A percentile compares a stretch with the other conserved stretches of the same genome.
These are phyloP conservation scores for Forpus xanthops DNA, from an alignment of 2,797 vertebrate species.

Conservation along the genomic window DNA sequence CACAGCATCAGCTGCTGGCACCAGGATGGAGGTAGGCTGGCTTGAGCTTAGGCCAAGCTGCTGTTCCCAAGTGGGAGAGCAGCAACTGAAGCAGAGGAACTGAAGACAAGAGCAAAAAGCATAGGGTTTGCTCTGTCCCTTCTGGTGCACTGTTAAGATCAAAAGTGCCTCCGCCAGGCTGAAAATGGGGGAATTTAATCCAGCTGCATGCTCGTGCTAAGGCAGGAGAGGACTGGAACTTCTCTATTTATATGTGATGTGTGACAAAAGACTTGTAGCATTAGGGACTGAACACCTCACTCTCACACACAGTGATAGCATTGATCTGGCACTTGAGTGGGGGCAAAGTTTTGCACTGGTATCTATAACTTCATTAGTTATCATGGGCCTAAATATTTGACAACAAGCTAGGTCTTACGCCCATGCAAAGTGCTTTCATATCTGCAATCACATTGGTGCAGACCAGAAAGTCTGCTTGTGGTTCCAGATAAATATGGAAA, in stretches of 20 bases:
- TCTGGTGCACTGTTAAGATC: not conserved
- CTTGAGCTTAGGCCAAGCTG: not conserved
- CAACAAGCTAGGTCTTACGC: not conserved
- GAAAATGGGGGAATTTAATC: not conserved
- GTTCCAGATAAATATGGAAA: conserved; percentile 16
- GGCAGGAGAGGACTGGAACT: not conserved
- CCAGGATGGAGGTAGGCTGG: not conserved
- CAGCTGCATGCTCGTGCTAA: not conserved
- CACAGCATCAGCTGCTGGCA: not conserved
- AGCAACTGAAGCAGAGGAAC: not conserved
- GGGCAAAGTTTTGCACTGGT: not conserved
- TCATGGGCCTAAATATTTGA: not conserved
- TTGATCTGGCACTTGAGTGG: not conserved
- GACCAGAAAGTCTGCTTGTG: not conserved
- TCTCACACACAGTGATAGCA: not conserved
- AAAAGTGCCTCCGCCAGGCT: not conserved
- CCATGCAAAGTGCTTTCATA: not conserved
- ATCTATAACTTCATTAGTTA: not conserved
- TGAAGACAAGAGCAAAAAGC: not conserved
- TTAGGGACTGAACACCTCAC: not conserved
- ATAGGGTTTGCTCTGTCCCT: not conserved
- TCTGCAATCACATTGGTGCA: not conserved
- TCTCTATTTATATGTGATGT: not conserved
- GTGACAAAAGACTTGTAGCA: rapidly evolving
- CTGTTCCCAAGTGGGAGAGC: not conserved